Evolutionary conservation across 2,113 vertebrate genomes (phyloP), one percentile per base, ranked within the genome.

Genomic region (Ibidorhyncha struthersii): DNA sequence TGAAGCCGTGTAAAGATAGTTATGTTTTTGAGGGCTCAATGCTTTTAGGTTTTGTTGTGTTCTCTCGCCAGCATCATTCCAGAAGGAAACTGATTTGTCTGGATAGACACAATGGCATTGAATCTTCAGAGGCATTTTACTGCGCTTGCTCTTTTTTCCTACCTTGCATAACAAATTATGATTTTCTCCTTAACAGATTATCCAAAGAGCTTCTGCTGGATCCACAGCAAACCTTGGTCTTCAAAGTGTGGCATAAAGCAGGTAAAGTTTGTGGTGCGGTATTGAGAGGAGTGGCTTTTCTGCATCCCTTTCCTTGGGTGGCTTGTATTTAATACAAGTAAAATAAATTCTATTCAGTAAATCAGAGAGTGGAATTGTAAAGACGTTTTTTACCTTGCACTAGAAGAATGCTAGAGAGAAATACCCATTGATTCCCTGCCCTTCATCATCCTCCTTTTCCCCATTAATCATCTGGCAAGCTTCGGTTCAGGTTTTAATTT

Each of bases 181-280:
- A 7, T 23, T 96, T 95, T 91, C 2, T 74, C 94, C 80, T 86
- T 95, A 84, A 77, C 95, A 99, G 99, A 55, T 98, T 99, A 70
- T 98, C 99, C 49, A 99, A 99, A 84, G 98, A 99, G 70, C 98
- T 99, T 11, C 98, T 99, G 58, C 62, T 99, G 95, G 99, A 99
- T 97, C 98, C 99, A 27, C 99, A 99, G 55, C 99, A 99, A 96
- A 98, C 97, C 16, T 98, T 99, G 62, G 99, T 99, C 82, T 99
- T 99, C 96, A 99, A 99, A 98, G 98, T 99, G 53, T 99, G 99
- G 99, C 99, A 99, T 96, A 99, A 99, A 99, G 98, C 98, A 99
- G 99, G 99, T 99, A 92, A 93, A 63, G 34, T 72, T 14, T 52
- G 25, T 12, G 5, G 40, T 12, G 55, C 9, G 2, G 3, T 23